Base-by-base conservation (phyloP, 1,140 invertebrate species). In the Bombyx mori region DNA sequence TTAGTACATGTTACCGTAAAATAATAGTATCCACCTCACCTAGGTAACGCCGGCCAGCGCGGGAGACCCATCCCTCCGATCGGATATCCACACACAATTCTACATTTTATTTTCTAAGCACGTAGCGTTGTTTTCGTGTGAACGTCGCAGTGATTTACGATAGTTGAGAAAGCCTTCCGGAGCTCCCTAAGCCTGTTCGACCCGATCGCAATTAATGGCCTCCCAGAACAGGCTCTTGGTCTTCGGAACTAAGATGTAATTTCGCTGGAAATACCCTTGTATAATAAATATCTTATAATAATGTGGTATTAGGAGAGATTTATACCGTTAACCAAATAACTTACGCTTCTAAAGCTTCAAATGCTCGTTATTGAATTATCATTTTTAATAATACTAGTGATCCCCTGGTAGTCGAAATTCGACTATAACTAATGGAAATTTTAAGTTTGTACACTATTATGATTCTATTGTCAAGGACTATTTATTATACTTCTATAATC, bases 131-230 rank as follows among this genome's bases (percentile, higher is more conserved):
- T 60, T 68, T 75, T 69, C 56, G 54, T 55, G 9, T 50, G 42
- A 47, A 22, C 5, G 7, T 6, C 35, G 1, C 45, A 18, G 57
- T 79, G 68, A 79, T 82, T 77, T 82, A 77, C 66, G 65, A 68
- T 66, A 66, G 61, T 72, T 74, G 56, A 59, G 60, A 68, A 74
- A 80, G 77, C 76, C 72, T 79, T 78, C 75, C 59, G 72, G 71
- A 74, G 69, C 71, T 68, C 73, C 62, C 72, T 86, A 82, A 86
- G 82, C 78, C 75, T 76, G 72, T 81, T 71, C 69, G 71, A 61
- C 67, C 76, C 72, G 69, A 79, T 77, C 66, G 73, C 78, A 82
- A 86, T 86, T 83, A 83, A 83, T 86, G 75, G 71, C 69, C 68
- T 73, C 68, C 73, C 73, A 63, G 51, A 54, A 44, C 53, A 45